Evolutionary conservation across 1,140 invertebrate genomes (phyloP), one percentile per base, ranked within the genome.

Genomic region (Aphidius ervi): DNA sequence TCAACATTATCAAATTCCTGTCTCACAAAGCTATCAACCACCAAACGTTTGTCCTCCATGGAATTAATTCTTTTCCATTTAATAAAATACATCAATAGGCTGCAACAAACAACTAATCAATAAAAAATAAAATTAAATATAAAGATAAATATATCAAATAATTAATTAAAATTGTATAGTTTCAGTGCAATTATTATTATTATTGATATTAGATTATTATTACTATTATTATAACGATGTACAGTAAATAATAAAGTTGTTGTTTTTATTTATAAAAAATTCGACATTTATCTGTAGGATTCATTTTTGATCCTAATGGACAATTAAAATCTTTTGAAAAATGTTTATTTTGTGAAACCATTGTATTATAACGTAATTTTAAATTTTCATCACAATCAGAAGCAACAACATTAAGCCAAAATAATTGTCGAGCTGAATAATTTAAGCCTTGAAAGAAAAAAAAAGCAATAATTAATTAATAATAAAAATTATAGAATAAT

Each of bases 1-100:
- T 7, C 71, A 70, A 52, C 70, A 73, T 57, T 72, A 71, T 59
- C 72, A 74, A 61, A 69, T 70, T 63, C 67, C 74, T 57, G 70
- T 74, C n/a, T 74, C 72, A 43, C 74, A 75, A 46, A 62, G 65
- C 61, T 72, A 71, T 68, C 74, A 76, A 31, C 67, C 72, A n/a
- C 67, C 73, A 16, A 16, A 16, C 16, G 16, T 16, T 16, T 16
- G 16, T 16, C n/a, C n/a, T n/a, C n/a, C n/a, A n/a, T n/a, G n/a
- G n/a, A n/a, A n/a, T n/a, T n/a, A 16, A 16, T 16, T 16, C 16
- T 16, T 16, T 16, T 16, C 16, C 16, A 16, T 16, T 16, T 16
- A 16, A 16, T 16, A 16, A 16, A 16, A 16, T 16, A 16, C 16
- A 16, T 16, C 16, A 16, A 16, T 16, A 16, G 16, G 16, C 16